Evolutionary conservation across 1,140 invertebrate species (phyloP).

Genomic region (Pseudachorutes palmiensis): DNA sequence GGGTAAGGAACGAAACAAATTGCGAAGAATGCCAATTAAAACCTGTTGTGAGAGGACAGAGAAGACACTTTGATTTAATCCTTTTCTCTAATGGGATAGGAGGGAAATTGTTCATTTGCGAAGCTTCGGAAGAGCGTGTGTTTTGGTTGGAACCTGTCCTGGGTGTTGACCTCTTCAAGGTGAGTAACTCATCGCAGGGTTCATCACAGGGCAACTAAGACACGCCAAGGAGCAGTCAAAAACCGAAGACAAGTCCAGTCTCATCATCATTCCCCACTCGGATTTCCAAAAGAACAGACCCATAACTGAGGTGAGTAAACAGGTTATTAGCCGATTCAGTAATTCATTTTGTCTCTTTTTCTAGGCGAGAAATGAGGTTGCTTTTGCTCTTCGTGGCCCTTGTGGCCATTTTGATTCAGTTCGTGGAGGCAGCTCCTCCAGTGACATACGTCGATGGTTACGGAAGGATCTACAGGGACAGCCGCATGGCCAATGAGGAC

Average conservation of each 20-base stretch:
- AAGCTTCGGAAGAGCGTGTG: background rate
- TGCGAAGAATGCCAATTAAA: too few relatives aligned
- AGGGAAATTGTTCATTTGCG: background rate
- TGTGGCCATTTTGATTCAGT: background rate
- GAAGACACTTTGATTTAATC: too few relatives aligned
- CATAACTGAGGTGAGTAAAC: too few relatives aligned
- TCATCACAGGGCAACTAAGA: background rate
- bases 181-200: background rate
- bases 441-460: background rate
- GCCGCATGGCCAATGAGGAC: background rate
- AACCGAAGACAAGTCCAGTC: background rate
- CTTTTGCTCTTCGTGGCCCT: background rate
- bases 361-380: background rate
- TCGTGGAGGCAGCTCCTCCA: background rate
- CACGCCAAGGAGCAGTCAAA: background rate
- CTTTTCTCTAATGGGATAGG: too few relatives aligned
- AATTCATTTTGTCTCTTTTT: background rate
- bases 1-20: too few relatives aligned
- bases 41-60: too few relatives aligned
- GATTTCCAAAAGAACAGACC: too few relatives aligned
- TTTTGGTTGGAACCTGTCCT: background rate
- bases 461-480: background rate
- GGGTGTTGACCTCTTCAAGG: slow-evolving; percentile 2
- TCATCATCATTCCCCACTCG: too few relatives aligned
- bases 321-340: too few relatives aligned